Conservation (phyloP, 2,113 vertebrate species). For the Hemibagrus wyckioides region DNA sequence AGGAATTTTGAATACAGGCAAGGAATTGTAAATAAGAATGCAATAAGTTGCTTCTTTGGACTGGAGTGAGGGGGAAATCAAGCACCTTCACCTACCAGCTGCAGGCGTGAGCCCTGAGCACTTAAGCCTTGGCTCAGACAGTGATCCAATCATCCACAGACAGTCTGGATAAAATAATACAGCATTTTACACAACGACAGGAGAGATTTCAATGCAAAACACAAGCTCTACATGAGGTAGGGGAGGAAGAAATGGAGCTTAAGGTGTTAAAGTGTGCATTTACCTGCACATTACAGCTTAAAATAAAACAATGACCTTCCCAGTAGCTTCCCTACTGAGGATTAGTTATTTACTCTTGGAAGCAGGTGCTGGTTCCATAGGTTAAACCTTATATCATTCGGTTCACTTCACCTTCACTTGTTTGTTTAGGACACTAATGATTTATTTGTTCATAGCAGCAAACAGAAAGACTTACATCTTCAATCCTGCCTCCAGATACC, state of each 20-base stretch:
- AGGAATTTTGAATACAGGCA: constrained; percentile 5
- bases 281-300: not conserved
- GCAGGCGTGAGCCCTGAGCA: constrained; percentile 46
- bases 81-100: constrained; percentile 29
- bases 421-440: not conserved
- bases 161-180: not conserved
- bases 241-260: not conserved
- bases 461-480: not conserved
- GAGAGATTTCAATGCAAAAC: constrained; percentile 35
- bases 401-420: not conserved
- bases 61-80: constrained; percentile 11
- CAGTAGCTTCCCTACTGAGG: no score
- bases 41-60: constrained; percentile 38
- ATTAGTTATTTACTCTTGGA: constrained; percentile 4
- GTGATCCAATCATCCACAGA: constrained; percentile 42
- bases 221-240: constrained; percentile 4
- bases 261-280: not conserved
- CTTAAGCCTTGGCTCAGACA: constrained; percentile 46
- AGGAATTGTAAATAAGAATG: constrained; percentile 45
- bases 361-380: not conserved
- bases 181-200: not conserved
- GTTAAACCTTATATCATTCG: not conserved
- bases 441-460: not conserved
- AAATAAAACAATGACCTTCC: not conserved
- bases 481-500: not conserved